These are phyloP conservation scores for Encarsia formosa DNA, from an alignment of 2,888 invertebrate species.

Conservation along the genomic window DNA sequence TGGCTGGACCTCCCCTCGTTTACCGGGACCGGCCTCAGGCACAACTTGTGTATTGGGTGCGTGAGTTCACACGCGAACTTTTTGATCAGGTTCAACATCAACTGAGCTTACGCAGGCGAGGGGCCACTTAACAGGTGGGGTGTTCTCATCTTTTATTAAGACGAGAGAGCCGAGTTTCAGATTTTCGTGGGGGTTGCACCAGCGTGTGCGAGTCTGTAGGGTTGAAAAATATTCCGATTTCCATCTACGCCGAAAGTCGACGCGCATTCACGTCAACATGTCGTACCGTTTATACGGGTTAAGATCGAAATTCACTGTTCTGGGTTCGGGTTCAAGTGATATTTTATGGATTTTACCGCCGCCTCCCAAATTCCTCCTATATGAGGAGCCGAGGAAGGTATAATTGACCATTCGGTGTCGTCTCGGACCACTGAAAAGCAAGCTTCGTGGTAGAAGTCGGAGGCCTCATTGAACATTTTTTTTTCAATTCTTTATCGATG, in stretches of 20 bases:
- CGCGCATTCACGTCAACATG: not conserved
- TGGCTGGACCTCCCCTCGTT: no score
- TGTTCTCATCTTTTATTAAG: not conserved
- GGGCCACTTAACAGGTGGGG: not conserved
- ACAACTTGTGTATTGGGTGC: not conserved
- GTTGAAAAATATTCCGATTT: not conserved
- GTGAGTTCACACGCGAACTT: not conserved
- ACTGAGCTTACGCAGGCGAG: not conserved
- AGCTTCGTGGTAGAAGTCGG: not conserved
- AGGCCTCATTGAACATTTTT: not conserved
- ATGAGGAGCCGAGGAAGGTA: not conserved
- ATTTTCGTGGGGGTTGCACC: not conserved
- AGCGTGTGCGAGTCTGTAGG: not conserved
- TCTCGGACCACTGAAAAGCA: not conserved
- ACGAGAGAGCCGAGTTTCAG: not conserved
- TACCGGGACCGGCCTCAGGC: no score
- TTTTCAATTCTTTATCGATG: not conserved
- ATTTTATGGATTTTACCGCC: not conserved
- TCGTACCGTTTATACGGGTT: not conserved
- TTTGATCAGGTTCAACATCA: not conserved
- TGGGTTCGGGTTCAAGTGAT: not conserved
- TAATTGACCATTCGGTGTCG: not conserved
- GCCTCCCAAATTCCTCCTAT: slow-evolving; percentile 1
- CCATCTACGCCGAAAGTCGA: not conserved
- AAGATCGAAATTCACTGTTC: not conserved